A percentile compares a stretch with the other conserved stretches of the same genome.
These are phyloP conservation scores for Willowsia nigromaculata DNA, from an alignment of 2,888 invertebrate genomes.

Conservation along the genomic window DNA sequence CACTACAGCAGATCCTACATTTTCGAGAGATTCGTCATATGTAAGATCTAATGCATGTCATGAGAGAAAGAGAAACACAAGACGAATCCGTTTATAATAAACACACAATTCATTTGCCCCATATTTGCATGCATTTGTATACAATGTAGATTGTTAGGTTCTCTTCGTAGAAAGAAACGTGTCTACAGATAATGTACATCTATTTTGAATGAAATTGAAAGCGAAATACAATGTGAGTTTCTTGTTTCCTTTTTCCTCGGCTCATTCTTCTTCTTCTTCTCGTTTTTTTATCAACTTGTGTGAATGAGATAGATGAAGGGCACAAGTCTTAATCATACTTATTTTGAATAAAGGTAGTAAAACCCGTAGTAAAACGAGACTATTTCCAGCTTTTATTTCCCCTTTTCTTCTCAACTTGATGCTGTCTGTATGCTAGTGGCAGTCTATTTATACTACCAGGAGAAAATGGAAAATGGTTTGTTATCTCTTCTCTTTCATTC, in stretches of 20 bases:
- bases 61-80: not conserved
- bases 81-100: not conserved
- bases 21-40: slow-evolving; percentile 1
- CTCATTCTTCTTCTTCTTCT: not conserved
- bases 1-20: not conserved
- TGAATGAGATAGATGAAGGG: slow-evolving; percentile 42
- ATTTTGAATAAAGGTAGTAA: slow-evolving; percentile 69
- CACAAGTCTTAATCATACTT: slow-evolving; percentile 66
- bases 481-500: not conserved
- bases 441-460: slow-evolving; percentile 8
- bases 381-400: slow-evolving; percentile 52
- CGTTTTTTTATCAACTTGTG: not conserved
- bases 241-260: not conserved
- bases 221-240: not conserved
- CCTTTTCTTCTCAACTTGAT: not conserved
- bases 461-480: slow-evolving; percentile 35
- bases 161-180: too few relatives aligned
- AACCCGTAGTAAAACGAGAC: slow-evolving; percentile 57
- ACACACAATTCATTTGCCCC: not conserved
- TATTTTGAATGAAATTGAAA: slow-evolving; percentile 28
- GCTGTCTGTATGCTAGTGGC: not conserved
- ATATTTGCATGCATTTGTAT: not conserved
- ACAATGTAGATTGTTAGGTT: too few relatives aligned
- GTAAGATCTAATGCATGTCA: not conserved
- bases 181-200: too few relatives aligned